phyloP scores from a whole-genome alignment of 2,113 vertebrate species.

The Chaetodon trifascialis region DNA sequence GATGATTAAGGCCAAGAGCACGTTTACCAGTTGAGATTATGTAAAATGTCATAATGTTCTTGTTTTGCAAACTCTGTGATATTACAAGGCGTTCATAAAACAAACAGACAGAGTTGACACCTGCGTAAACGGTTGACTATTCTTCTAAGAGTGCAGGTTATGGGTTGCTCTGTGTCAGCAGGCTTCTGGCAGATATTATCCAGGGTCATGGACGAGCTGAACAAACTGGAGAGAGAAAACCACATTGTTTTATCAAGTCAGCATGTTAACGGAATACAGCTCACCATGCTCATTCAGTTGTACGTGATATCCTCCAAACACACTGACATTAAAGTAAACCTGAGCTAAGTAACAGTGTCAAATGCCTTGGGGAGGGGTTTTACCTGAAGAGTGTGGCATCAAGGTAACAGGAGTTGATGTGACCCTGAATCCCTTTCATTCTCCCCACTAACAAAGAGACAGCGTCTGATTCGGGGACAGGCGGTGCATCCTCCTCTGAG shows the following conservation, averaged over 20 bases:
- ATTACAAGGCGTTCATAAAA: not conserved
- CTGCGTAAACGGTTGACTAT: constrained; percentile 86
- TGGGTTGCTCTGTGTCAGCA: constrained; percentile 65
- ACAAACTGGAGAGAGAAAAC: constrained; percentile 78
- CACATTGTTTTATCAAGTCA: not conserved
- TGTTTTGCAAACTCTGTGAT: constrained; percentile 26
- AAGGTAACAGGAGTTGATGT: constrained; percentile 88
- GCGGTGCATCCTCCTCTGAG: constrained; percentile 65
- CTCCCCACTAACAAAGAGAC: constrained; percentile 79
- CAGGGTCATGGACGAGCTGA: constrained; percentile 82
- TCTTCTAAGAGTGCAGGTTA: constrained; percentile 79
- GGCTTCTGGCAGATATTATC: constrained; percentile 78
- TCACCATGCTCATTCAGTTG: not conserved
- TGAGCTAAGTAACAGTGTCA: not conserved
- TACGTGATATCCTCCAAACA: not conserved
- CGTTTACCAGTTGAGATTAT: constrained; percentile 11
- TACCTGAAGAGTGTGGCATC: constrained; percentile 89
- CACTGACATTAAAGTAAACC: not conserved
- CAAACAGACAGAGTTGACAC: constrained; percentile 59
- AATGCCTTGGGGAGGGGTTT: constrained; percentile 1
- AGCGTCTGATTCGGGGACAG: constrained; percentile 79
- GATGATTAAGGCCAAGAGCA: not conserved
- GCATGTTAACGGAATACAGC: constrained; percentile 15
- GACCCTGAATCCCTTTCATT: constrained; percentile 89
- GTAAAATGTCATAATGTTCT: constrained; percentile 24